These are phyloP conservation scores for Leptinotarsa haldemani DNA, from an alignment of 2,888 invertebrate genomes.

Conservation along the genomic window DNA sequence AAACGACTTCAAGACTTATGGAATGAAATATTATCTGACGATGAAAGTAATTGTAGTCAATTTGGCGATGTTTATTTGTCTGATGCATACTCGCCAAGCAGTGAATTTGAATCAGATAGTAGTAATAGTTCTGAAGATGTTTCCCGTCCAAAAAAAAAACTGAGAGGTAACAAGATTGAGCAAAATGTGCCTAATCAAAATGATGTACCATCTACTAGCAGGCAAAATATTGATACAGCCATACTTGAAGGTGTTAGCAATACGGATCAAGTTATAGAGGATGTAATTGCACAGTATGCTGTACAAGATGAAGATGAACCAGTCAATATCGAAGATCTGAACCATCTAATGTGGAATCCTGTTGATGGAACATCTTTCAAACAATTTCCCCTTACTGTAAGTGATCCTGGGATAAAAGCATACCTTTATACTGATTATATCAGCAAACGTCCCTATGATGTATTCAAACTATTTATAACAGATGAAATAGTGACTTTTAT, in stretches of 20 bases:
- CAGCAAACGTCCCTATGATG: constrained; percentile 1
- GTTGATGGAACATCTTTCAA: background rate
- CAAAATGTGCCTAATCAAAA: constrained; percentile 8
- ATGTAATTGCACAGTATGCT: constrained; percentile 3
- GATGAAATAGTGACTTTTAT: constrained; percentile 13
- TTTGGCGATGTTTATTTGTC: background rate
- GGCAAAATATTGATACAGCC: constrained; percentile 3
- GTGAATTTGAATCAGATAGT: constrained; percentile 11
- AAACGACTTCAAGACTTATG: constrained; percentile 6
- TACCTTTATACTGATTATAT: constrained; percentile 1
- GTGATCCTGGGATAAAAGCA: constrained; percentile 4
- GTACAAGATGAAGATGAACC: background rate
- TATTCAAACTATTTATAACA: constrained; percentile 7
- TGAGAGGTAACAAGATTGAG: constrained; percentile 2
- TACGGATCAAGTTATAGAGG: background rate
- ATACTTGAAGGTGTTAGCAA: background rate
- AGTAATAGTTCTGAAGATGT: background rate
- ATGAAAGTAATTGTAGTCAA: background rate
- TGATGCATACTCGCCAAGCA: constrained; percentile 1
- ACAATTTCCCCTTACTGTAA: background rate
- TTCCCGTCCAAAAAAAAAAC: background rate
- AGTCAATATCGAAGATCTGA: background rate
- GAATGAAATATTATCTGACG: background rate
- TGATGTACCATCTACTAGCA: background rate
- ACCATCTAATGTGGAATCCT: background rate